Evolutionary conservation across 1,140 invertebrate genomes (phyloP).

Genomic region (Colletes latitarsis): DNA sequence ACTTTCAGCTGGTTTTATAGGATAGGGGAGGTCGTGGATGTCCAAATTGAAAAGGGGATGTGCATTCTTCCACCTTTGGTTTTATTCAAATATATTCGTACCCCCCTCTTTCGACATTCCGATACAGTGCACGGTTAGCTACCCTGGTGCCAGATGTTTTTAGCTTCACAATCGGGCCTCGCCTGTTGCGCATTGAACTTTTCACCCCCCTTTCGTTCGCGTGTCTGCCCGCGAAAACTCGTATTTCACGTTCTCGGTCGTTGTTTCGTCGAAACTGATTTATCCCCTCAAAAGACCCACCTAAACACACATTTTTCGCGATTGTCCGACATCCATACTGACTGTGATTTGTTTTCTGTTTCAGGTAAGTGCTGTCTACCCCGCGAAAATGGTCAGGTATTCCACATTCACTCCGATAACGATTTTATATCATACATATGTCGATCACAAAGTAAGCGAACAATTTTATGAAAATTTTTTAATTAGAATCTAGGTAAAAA

Average conservation of each 20-base stretch:
- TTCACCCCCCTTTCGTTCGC: constrained; percentile 22
- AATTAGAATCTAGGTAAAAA: too few species aligned
- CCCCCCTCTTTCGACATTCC: constrained; percentile 61
- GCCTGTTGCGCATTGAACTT: constrained; percentile 67
- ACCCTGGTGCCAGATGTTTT: constrained; percentile 75
- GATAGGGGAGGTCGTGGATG: constrained; percentile 48
- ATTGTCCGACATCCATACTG: background rate
- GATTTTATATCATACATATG: background rate
- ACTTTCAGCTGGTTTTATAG: constrained; percentile 68
- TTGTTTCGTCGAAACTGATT: background rate
- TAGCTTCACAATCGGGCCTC: constrained; percentile 59
- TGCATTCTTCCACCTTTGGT: constrained; percentile 63
- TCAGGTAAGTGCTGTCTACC: constrained; percentile 24
- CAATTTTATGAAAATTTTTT: too few species aligned
- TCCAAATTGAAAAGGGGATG: constrained; percentile 65
- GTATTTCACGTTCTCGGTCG: constrained; percentile 24
- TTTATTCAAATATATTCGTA: constrained; percentile 75
- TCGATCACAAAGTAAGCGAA: too few species aligned
- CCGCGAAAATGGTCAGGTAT: background rate
- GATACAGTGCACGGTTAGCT: constrained; percentile 62
- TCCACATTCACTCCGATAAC: background rate
- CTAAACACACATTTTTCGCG: too few species aligned
- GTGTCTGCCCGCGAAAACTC: constrained; percentile 10
- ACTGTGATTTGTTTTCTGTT: constrained; percentile 9
- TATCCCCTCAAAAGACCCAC: background rate